Evolutionary conservation across 1,140 invertebrate species (phyloP), one percentile per base, ranked within the genome.

Genomic region (Euwallacea similis): DNA sequence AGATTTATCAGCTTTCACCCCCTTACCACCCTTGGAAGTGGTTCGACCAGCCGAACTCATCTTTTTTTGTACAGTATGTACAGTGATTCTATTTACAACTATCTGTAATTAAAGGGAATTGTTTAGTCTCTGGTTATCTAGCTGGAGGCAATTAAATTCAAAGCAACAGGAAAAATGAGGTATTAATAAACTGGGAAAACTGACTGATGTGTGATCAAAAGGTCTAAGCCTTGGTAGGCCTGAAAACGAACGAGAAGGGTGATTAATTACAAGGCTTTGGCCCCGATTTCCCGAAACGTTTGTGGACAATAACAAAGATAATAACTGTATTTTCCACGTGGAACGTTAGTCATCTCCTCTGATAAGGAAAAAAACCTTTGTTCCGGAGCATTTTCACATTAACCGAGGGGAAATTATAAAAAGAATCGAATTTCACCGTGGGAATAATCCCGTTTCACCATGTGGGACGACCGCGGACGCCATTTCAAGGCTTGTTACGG

Each of bases 21-120:
- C 80, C 76, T 82, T 82, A 67, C 82, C 82, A 80, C 82, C 81
- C 59, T 80, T 79, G 53, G 78, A 76, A 79, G 80, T 79, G 82
- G 82, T 78, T 75, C 80, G 79, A 79, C 76, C 80, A 74, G 73
- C 78, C 74, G 81, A 80, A 79, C 82, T 83, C 81, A 82, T 82
- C 74, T 82, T 80, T 79, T 74, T 75, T 77, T 78, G 77, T 80
- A 81, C 79, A 81, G 75, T 82, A 82, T 82, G 77, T 82, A 82
- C 81, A 82, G 74, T 76, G 73, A 68, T 77, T 79, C 76, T 82
- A 82, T 82, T 77, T 82, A 82, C 81, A 82, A 81, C 72, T 76
- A 77, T 77, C 80, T 80, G 78, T 66, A 81, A 81, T 60, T 69
- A 56, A 72, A 74, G 56, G 59, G 61, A 71, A 65, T 69, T 33